A percentile compares a stretch with the other conserved stretches of the same genome.
Evolutionary conservation across 1,140 invertebrate species (phyloP).

Genomic region (Lycorma delicatula): DNA sequence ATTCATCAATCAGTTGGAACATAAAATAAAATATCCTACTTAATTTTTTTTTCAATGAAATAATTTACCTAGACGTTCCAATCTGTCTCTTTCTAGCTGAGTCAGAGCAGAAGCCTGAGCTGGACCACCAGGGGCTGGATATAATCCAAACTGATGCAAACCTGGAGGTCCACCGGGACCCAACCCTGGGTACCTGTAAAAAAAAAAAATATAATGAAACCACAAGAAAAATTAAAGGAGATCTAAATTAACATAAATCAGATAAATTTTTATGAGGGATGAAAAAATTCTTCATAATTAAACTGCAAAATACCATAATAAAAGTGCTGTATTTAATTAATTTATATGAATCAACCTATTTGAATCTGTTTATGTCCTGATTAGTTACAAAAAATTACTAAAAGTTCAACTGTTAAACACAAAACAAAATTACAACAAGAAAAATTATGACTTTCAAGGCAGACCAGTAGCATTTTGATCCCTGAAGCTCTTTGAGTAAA

Average conservation of each 20-base stretch:
- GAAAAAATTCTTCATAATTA: neutral
- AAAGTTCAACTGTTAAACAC: too few species aligned
- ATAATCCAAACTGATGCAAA: constrained; percentile 51
- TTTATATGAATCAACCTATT: neutral
- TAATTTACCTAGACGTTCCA: constrained; percentile 59
- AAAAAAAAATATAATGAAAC: constrained; percentile 29
- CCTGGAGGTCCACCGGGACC: constrained; percentile 32
- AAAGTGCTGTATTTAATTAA: neutral
- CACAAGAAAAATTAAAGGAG: neutral
- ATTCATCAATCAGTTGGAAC: too few species aligned
- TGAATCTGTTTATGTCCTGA: too few species aligned
- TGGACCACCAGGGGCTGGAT: constrained; percentile 41
- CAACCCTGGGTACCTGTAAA: constrained; percentile 33
- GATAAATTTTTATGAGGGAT: neutral
- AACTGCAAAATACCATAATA: neutral
- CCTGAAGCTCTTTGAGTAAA: too few species aligned
- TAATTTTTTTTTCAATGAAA: neutral
- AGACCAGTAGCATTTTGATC: too few species aligned
- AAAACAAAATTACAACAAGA: too few species aligned
- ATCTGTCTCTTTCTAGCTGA: constrained; percentile 70
- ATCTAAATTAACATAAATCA: neutral
- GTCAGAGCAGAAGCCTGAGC: constrained; percentile 27
- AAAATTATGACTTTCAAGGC: too few species aligned
- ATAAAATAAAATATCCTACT: neutral
- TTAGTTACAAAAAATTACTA: too few species aligned